phyloP scores from a whole-genome alignment of 2,797 vertebrate genomes.

The Enteromius argenteus region DNA sequence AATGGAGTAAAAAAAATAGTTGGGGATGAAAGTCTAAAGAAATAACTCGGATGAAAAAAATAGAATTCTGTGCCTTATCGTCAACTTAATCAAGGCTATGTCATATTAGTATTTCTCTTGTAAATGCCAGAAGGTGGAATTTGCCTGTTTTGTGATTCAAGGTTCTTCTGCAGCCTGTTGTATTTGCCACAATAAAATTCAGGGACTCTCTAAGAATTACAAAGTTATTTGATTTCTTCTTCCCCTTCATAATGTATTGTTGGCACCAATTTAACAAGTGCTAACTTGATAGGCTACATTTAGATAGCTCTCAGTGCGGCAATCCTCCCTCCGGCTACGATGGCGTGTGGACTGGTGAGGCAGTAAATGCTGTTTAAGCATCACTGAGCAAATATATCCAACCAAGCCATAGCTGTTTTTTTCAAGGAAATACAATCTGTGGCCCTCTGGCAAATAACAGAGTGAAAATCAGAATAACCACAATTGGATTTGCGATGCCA shows the following conservation, averaged over 20 bases:
- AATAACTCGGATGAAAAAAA: constrained; percentile 43
- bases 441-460: constrained; percentile 67
- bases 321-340: constrained; percentile 70
- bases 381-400: constrained; percentile 78
- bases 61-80: constrained; percentile 19
- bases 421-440: constrained; percentile 71
- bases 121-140: not conserved
- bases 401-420: constrained; percentile 72
- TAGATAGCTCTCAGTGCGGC: constrained; percentile 69
- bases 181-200: constrained; percentile 22
- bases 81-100: constrained; percentile 3
- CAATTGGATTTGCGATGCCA: constrained; percentile 69
- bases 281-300: constrained; percentile 69
- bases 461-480: constrained; percentile 55
- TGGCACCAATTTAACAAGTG: constrained; percentile 67
- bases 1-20: constrained; percentile 26
- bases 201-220: constrained; percentile 31
- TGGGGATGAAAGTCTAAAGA: constrained; percentile 43
- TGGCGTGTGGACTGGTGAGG: constrained; percentile 73
- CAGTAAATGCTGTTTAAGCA: constrained; percentile 77
- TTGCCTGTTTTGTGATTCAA: not conserved
- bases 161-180: constrained; percentile 14
- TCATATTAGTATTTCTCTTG: not conserved
- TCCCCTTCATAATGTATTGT: constrained; percentile 60
- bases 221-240: constrained; percentile 40